phyloP scores from a whole-genome alignment of 1,140 invertebrate species.

The Drosophila subpulchrella region DNA sequence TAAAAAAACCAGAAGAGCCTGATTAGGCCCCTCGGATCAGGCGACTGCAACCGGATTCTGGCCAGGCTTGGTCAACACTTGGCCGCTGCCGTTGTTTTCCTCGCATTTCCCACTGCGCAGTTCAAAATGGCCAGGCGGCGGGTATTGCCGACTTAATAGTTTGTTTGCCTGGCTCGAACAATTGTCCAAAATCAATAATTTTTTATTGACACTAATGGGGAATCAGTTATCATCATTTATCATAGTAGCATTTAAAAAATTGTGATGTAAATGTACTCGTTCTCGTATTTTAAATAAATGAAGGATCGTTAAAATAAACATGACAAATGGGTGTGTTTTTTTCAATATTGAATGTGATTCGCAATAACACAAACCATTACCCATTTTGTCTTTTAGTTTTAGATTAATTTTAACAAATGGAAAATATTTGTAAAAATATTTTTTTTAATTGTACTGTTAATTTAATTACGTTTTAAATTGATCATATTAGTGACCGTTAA shows the following conservation, averaged over 20 bases:
- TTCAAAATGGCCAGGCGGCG: neutral
- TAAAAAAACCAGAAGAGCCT: slow-evolving; percentile 58
- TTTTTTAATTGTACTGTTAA: too few species aligned
- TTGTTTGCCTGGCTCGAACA: slow-evolving; percentile 10
- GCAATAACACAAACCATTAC: too few species aligned
- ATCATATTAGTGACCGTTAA: too few species aligned
- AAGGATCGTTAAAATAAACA: neutral
- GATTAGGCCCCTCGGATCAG: slow-evolving; percentile 56
- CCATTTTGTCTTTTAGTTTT: too few species aligned
- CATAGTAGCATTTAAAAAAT: neutral
- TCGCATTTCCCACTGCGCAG: slow-evolving; percentile 38
- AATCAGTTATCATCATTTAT: slow-evolving; percentile 13
- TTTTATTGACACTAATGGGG: slow-evolving; percentile 10
- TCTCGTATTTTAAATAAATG: slow-evolving; percentile 1
- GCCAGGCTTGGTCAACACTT: slow-evolving; percentile 44
- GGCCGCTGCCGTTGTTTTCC: slow-evolving; percentile 48
- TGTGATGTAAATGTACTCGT: slow-evolving; percentile 3
- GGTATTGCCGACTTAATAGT: slow-evolving; percentile 16
- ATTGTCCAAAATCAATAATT: slow-evolving; percentile 13
- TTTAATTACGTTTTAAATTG: too few species aligned
- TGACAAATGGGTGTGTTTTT: neutral
- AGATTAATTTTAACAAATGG: too few species aligned
- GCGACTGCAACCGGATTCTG: slow-evolving; percentile 64
- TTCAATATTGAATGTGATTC: too few species aligned
- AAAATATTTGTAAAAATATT: too few species aligned